A percentile compares a stretch with the other conserved stretches of the same genome.
phyloP scores from a whole-genome alignment of 2,113 vertebrate genomes.

The Romanogobio albipinnatus region DNA sequence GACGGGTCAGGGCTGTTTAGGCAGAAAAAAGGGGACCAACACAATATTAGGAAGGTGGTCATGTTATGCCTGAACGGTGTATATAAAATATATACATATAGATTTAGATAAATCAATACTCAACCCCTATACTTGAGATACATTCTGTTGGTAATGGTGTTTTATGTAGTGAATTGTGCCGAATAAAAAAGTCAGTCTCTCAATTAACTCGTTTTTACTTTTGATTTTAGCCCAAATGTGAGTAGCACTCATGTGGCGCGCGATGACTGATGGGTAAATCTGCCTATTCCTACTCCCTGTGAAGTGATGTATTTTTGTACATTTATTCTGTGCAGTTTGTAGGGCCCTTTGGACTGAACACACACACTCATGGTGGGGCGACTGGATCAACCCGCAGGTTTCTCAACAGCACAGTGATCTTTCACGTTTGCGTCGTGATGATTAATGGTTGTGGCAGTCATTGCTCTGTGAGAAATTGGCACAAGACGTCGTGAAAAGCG shows the following conservation, averaged over 20 bases:
- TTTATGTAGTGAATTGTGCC: background rate
- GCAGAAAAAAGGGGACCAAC: too few species aligned
- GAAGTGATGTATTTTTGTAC: background rate
- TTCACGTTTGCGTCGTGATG: background rate
- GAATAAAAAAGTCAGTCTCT: background rate
- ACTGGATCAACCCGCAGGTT: background rate
- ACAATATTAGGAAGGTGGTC: too few species aligned
- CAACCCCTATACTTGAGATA: background rate
- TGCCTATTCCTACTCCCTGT: background rate
- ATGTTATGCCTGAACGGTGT: too few species aligned
- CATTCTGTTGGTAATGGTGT: background rate
- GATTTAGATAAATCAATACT: background rate
- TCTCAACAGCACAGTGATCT: background rate
- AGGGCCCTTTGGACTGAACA: background rate
- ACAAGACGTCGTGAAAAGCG: background rate
- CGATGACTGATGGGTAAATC: background rate
- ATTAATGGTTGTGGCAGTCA: background rate
- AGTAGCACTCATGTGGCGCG: too few species aligned
- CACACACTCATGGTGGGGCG: background rate
- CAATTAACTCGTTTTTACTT: background rate
- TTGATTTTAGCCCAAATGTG: too few species aligned
- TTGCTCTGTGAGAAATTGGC: conserved; percentile 23
- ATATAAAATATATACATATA: background rate
- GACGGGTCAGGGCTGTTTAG: too few species aligned
- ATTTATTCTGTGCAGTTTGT: background rate